A percentile compares a stretch with the other conserved stretches of the same genome.
Evolutionary conservation across 2,888 invertebrate genomes (phyloP).

Genomic region (Sthenelais limicola): DNA sequence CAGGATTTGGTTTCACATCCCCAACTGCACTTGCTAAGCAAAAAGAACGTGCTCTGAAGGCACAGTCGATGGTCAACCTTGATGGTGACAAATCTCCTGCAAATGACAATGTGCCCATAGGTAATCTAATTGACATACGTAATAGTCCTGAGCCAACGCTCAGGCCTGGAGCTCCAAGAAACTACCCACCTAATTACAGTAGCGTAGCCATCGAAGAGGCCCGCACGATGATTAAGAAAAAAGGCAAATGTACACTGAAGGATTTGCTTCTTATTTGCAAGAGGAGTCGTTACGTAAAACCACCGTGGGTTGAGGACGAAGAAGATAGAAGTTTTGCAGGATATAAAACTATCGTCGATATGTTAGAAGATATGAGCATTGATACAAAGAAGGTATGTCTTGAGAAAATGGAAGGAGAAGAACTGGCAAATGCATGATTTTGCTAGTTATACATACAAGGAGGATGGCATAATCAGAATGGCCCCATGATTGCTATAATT

Average conservation of each 20-base stretch:
- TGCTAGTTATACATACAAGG: too few relatives aligned
- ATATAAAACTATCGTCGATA: slow-evolving; percentile 28
- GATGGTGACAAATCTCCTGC: slow-evolving; percentile 24
- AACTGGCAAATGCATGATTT: too few relatives aligned
- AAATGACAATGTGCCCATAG: slow-evolving; percentile 31
- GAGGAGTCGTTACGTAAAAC: slow-evolving; percentile 57
- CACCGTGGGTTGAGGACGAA: slow-evolving; percentile 60
- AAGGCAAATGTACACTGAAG: slow-evolving; percentile 61
- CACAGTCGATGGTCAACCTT: slow-evolving; percentile 43
- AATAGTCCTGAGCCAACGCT: slow-evolving; percentile 3
- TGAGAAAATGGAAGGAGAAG: too few relatives aligned
- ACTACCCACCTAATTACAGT: slow-evolving; percentile 44
- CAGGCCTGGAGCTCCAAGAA: slow-evolving; percentile 10
- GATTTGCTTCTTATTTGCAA: slow-evolving; percentile 66
- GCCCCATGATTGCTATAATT: too few relatives aligned
- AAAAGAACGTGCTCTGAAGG: slow-evolving; percentile 12
- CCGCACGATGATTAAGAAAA: slow-evolving; percentile 54
- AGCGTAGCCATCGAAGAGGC: slow-evolving; percentile 45
- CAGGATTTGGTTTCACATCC: not conserved
- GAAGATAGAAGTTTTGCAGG: slow-evolving; percentile 43
- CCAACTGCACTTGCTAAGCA: not conserved
- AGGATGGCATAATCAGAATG: too few relatives aligned
- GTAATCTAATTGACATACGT: slow-evolving; percentile 25
- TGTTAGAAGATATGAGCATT: slow-evolving; percentile 40
- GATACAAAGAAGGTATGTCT: slow-evolving; percentile 44